Evolutionary conservation across 2,888 invertebrate genomes (phyloP).

Genomic region (Melanchra persicariae): DNA sequence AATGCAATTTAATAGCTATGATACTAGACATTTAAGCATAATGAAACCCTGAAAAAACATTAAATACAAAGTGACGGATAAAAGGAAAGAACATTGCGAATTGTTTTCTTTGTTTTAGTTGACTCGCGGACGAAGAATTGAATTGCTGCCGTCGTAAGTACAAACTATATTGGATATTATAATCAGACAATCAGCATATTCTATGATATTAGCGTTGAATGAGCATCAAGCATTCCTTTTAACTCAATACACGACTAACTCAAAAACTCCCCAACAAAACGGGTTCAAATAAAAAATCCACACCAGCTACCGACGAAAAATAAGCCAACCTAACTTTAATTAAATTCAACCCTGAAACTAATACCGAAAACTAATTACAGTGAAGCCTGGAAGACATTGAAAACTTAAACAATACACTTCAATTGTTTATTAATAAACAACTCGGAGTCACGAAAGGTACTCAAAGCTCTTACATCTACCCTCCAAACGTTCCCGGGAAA

Average conservation of each 20-base stretch:
- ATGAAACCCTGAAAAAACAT: slow-evolving; percentile 23
- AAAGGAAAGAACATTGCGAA: slow-evolving; percentile 60
- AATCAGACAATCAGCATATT: not conserved
- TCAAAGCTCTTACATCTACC: slow-evolving; percentile 44
- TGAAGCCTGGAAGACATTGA: slow-evolving; percentile 23
- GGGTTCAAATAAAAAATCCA: slow-evolving; percentile 5
- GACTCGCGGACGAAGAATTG: slow-evolving; percentile 46
- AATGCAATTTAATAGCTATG: not conserved
- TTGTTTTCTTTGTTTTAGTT: slow-evolving; percentile 65
- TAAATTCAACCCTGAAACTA: slow-evolving; percentile 18
- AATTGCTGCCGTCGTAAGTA: slow-evolving; percentile 20
- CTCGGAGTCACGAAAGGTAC: slow-evolving; percentile 27
- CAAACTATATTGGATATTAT: slow-evolving; percentile 30
- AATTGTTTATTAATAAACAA: slow-evolving; percentile 57
- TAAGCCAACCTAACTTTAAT: slow-evolving; percentile 7
- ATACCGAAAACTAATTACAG: slow-evolving; percentile 35
- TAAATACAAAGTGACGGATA: slow-evolving; percentile 29
- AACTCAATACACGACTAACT: not conserved
- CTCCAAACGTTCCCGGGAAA: slow-evolving; percentile 61
- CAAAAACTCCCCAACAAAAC: not conserved
- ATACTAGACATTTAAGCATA: not conserved
- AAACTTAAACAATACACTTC: slow-evolving; percentile 36
- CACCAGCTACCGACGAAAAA: not conserved
- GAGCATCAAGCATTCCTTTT: not conserved
- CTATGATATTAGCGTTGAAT: not conserved